phyloP scores from a whole-genome alignment of 2,113 vertebrate genomes.

The Nibea albiflora region DNA sequence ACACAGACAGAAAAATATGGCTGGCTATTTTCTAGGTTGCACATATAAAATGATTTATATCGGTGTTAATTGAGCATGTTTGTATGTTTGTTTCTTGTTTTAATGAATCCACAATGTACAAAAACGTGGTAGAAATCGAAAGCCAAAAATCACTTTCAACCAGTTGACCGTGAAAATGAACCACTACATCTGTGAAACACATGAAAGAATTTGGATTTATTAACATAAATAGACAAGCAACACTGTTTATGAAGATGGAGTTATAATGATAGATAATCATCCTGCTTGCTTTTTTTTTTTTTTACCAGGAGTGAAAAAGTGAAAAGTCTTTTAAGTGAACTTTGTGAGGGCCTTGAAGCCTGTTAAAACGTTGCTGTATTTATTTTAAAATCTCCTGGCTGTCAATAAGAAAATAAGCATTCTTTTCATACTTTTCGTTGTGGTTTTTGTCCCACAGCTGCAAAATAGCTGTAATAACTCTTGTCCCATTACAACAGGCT shows the following conservation, averaged over 20 bases:
- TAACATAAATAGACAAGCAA: not conserved
- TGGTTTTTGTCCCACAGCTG: conserved; percentile 58
- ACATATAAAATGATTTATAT: not conserved
- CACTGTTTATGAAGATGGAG: not conserved
- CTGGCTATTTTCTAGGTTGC: not conserved
- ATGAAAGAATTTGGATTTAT: not conserved
- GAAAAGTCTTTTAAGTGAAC: not conserved
- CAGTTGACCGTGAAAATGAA: not conserved
- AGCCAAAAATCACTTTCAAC: not conserved
- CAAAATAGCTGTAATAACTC: conserved; percentile 50
- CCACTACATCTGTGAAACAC: not conserved
- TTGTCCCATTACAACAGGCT: conserved; percentile 50
- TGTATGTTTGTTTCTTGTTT: not conserved
- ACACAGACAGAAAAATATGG: not conserved
- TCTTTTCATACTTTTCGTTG: conserved; percentile 52
- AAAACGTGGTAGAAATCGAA: not conserved
- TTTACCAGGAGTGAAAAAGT: not conserved
- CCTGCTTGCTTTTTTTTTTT: not conserved
- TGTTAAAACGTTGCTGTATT: conserved; percentile 1
- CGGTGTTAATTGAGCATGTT: not conserved
- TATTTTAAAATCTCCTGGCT: conserved; percentile 33
- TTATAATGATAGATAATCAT: no score
- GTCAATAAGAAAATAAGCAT: conserved; percentile 51
- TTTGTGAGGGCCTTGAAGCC: not conserved
- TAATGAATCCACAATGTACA: not conserved